A percentile compares a stretch with the other conserved stretches of the same genome.
phyloP scores from a whole-genome alignment of 2,888 invertebrate species.

The Frankliniella fusca region DNA sequence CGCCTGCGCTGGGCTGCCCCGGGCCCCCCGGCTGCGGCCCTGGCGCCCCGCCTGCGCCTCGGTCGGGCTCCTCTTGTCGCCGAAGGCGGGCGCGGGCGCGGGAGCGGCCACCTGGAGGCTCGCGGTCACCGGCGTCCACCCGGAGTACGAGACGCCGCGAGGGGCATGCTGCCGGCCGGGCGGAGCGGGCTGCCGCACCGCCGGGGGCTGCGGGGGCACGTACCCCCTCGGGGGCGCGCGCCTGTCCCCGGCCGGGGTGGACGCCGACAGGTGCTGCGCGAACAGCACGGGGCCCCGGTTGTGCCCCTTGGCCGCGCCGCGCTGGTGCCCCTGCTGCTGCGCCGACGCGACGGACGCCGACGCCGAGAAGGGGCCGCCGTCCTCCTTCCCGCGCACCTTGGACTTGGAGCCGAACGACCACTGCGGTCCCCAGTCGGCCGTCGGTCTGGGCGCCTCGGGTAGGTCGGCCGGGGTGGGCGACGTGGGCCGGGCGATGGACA shows the following conservation, averaged over 20 bases:
- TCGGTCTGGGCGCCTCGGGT: not conserved
- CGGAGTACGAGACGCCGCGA: not conserved
- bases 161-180: not conserved
- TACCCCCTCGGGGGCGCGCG: not conserved
- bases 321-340: not conserved
- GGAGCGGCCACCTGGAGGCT: not conserved
- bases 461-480: not conserved
- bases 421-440: not conserved
- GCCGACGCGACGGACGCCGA: not conserved
- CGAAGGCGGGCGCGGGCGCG: not conserved
- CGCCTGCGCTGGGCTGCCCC: not conserved
- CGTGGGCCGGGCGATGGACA: too few species aligned
- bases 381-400: conserved; percentile 17
- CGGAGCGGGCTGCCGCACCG: not conserved
- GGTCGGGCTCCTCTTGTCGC: not conserved
- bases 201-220: not conserved
- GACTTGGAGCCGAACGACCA: conserved; percentile 5
- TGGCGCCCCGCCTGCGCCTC: not conserved
- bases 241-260: conserved; percentile 1
- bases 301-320: not conserved
- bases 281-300: conserved; percentile 11
- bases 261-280: not conserved
- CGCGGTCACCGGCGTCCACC: not conserved
- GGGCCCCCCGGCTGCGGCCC: not conserved
- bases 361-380: not conserved